A percentile compares a stretch with the other conserved stretches of the same genome.
phyloP scores from a whole-genome alignment of 2,888 invertebrate genomes.

The Macrophya annulata region DNA sequence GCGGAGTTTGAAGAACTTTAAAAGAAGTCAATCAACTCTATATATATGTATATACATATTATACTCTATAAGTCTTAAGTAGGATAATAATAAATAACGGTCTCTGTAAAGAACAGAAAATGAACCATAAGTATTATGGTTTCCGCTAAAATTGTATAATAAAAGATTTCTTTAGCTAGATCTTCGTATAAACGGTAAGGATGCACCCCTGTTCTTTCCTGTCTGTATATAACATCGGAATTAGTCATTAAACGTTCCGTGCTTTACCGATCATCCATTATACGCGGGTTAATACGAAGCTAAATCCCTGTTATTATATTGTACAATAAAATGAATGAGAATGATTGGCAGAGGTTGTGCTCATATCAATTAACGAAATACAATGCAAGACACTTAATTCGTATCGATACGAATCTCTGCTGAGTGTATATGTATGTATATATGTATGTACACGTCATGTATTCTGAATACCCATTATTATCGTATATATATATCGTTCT shows the following conservation, averaged over 20 bases:
- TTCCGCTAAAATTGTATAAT: neutral
- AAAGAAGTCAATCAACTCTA: slow-evolving; percentile 42
- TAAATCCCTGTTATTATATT: neutral
- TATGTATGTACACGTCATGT: neutral
- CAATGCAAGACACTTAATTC: neutral
- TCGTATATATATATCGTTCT: neutral
- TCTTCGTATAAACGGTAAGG: no score
- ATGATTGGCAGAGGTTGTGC: neutral
- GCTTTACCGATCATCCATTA: neutral
- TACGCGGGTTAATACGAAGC: neutral
- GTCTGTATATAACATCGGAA: no score
- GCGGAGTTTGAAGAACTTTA: slow-evolving; percentile 13
- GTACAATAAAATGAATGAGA: neutral
- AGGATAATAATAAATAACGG: neutral
- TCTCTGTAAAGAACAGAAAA: neutral
- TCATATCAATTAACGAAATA: neutral
- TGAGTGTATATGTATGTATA: neutral
- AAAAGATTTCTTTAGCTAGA: no score
- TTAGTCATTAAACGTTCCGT: neutral
- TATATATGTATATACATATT: neutral
- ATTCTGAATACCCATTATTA: neutral
- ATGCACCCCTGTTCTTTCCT: no score
- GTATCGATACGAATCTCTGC: neutral
- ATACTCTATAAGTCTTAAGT: neutral
- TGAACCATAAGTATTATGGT: neutral